Conservation (phyloP, 2,113 vertebrate species). For the Plestiodon gilberti region DNA sequence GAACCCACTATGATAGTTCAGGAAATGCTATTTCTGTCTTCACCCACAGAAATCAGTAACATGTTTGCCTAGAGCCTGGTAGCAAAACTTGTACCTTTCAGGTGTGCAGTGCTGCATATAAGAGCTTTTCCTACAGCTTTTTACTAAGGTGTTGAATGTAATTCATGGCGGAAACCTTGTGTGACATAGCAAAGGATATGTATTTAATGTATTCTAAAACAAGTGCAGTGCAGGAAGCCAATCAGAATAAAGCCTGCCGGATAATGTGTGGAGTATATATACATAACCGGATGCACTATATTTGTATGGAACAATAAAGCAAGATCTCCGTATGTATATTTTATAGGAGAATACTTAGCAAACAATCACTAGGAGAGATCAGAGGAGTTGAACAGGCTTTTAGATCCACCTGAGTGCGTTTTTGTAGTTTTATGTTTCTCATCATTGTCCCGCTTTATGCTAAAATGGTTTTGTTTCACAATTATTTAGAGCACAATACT, state of each 20-base stretch:
- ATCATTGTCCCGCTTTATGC: slow-evolving; percentile 13
- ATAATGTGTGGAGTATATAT: slow-evolving; percentile 52
- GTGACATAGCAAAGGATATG: slow-evolving; percentile 56
- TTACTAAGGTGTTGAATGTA: slow-evolving; percentile 39
- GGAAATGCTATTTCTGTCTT: not conserved
- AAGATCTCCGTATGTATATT: slow-evolving; percentile 13
- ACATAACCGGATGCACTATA: not conserved
- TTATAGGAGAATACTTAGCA: not conserved
- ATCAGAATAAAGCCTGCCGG: slow-evolving; percentile 51
- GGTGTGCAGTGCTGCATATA: slow-evolving; percentile 22
- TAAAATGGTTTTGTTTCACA: slow-evolving; percentile 20
- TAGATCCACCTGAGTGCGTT: slow-evolving; percentile 1
- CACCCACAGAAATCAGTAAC: not conserved
- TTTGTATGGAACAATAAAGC: slow-evolving; percentile 15
- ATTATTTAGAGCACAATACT: not conserved
- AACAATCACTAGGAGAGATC: not conserved
- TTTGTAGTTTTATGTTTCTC: slow-evolving; percentile 8
- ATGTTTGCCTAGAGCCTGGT: not conserved
- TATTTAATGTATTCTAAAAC: slow-evolving; percentile 38
- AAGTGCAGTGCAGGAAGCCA: slow-evolving; percentile 38
- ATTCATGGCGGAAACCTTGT: not conserved
- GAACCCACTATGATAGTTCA: not conserved
- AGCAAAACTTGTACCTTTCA: not conserved
- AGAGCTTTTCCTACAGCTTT: slow-evolving; percentile 40
- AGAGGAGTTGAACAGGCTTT: slow-evolving; percentile 1